A percentile compares a stretch with the other conserved stretches of the same genome.
These are phyloP conservation scores for Ataeniobius toweri DNA, from an alignment of 2,797 vertebrate genomes.

Conservation along the genomic window DNA sequence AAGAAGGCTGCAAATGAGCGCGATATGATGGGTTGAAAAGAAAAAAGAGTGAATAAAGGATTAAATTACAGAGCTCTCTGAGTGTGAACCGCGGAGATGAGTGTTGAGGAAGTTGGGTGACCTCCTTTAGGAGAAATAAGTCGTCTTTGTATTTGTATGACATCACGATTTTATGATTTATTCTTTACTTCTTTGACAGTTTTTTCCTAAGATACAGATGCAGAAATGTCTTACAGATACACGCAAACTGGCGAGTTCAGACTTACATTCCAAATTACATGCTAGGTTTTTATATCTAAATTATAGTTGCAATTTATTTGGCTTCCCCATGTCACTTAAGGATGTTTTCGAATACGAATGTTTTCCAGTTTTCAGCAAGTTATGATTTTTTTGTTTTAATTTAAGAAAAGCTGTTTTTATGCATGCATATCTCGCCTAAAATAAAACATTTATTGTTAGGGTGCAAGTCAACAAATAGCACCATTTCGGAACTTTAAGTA, in stretches of 20 bases:
- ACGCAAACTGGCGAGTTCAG: not conserved
- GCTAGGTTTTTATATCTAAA: conserved; percentile 5
- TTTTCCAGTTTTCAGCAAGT: conserved; percentile 4
- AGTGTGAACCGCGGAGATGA: conserved; percentile 54
- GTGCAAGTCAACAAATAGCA: conserved; percentile 53
- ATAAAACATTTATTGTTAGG: conserved; percentile 61
- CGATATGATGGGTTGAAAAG: conserved; percentile 64
- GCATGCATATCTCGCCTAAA: conserved; percentile 33
- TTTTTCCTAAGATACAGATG: not conserved
- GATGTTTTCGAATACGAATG: not conserved
- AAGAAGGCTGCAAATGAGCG: conserved; percentile 67
- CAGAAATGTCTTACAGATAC: not conserved
- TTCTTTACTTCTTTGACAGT: conserved; percentile 17
- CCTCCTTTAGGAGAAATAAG: conserved; percentile 53
- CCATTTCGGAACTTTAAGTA: conserved; percentile 49
- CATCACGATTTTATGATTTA: conserved; percentile 40
- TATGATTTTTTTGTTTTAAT: conserved; percentile 2
- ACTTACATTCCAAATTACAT: conserved; percentile 3
- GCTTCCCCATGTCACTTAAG: not conserved
- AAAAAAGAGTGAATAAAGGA: conserved; percentile 19
- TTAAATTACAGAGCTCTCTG: conserved; percentile 35
- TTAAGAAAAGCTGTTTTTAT: too few relatives aligned
- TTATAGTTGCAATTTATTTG: not conserved
- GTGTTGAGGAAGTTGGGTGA: conserved; percentile 69
- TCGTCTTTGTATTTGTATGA: conserved; percentile 53